Base-by-base conservation (phyloP, 2,797 vertebrate genomes). In the Heterohyrax brucei region DNA sequence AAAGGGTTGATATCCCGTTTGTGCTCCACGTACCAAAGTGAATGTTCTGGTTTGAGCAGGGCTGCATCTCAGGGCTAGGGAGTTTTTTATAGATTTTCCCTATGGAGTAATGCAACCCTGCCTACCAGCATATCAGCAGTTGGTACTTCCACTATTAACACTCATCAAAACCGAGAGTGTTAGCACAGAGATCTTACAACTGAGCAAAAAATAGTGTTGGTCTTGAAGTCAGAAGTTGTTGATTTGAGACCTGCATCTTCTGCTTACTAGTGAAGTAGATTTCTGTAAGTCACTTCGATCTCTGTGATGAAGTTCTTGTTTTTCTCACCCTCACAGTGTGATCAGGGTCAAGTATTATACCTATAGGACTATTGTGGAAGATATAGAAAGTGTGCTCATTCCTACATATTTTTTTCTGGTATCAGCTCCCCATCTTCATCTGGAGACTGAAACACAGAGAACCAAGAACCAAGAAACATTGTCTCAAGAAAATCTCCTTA, bases 191-290 rank as follows among this genome's bases (percentile, higher is more conserved):
- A 70, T 72, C 92, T 62, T 92, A 50, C 76, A 68, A 81, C 22
- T 66, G 70, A 88, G 30, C 26, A 3, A 26, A 89, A 96, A 89
- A 89, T 18, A 22, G 70, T 64, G n/a, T 44, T 66, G 50, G 66
- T 46, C 16, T 81, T 86, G 61, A 85, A 18, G 3, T 26, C 28
- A 39, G 28, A 84, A 73, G n/a, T 53, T 21, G 50, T 89, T 76
- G 50, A 3, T 80, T 80, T 88, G 33, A 92, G 26, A 77, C 24
- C 14, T 78, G 16, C 19, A 61, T 53, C 73, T 91, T 50, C 26
- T 72, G 18, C 33, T 59, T 85, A 72, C 46, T 86, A 94, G 30
- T 9, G 70, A 56, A 68, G 6, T 44, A 62, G 46, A 48, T 76
- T 33, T 86, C 76, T 46, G 81, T 14, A 44, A 76, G 4, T 72